Evolutionary conservation across 1,140 invertebrate species (phyloP).

Genomic region (Nasonia giraulti): DNA sequence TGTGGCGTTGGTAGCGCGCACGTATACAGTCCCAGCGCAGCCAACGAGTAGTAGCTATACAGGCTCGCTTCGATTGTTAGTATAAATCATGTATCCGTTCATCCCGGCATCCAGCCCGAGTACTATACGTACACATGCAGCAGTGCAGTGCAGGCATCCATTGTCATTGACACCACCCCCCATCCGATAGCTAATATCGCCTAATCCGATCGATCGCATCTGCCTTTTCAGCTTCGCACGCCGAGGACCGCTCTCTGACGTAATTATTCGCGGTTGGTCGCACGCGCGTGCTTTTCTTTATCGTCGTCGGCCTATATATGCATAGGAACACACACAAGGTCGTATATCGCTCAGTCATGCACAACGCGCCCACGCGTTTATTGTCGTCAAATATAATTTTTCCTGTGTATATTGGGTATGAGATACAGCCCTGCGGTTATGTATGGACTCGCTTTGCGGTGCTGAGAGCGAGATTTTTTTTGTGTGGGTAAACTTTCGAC

Average conservation of each 20-base stretch:
- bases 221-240: constrained; percentile 12
- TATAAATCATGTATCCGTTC: constrained; percentile 38
- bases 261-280: constrained; percentile 19
- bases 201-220: constrained; percentile 39
- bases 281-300: background rate
- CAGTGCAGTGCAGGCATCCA: background rate
- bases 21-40: background rate
- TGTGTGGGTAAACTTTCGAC: too few species aligned
- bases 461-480: too few species aligned
- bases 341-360: too few species aligned
- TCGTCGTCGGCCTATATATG: background rate
- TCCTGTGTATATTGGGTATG: background rate
- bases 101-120: background rate
- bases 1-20: background rate
- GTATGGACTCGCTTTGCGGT: too few species aligned
- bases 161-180: constrained; percentile 10
- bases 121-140: background rate
- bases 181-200: constrained; percentile 15
- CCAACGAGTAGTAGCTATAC: background rate
- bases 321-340: background rate
- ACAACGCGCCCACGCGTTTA: background rate
- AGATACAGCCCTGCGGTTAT: too few species aligned
- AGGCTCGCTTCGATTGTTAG: constrained; percentile 29
- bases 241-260: background rate
- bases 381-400: constrained; percentile 1